A percentile compares a stretch with the other conserved stretches of the same genome.
Conservation (phyloP, 2,888 invertebrate genomes). For the Tenthredo amoena region DNA sequence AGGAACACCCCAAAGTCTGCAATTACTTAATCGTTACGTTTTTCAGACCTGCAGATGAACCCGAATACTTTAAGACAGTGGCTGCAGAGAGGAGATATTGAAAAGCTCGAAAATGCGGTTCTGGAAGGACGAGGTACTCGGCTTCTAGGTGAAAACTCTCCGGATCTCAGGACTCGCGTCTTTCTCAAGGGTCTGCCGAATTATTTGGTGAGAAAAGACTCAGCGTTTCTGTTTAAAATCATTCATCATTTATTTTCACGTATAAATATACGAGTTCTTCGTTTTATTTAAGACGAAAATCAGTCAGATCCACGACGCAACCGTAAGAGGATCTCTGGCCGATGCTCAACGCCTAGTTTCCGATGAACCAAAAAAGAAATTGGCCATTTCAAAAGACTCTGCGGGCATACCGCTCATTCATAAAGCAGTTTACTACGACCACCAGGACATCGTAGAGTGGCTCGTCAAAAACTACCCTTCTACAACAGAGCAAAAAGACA, state of each 20-base stretch:
- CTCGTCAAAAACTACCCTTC: slow-evolving; percentile 85
- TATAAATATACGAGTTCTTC: background rate
- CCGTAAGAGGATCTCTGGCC: slow-evolving; percentile 85
- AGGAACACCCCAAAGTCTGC: background rate
- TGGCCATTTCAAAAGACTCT: slow-evolving; percentile 84
- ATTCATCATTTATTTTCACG: background rate
- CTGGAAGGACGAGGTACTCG: slow-evolving; percentile 85
- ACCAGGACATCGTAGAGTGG: slow-evolving; percentile 86
- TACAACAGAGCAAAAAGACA: slow-evolving; percentile 84
- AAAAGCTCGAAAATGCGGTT: slow-evolving; percentile 84
- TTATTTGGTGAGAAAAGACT: slow-evolving; percentile 81
- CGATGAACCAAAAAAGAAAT: slow-evolving; percentile 78
- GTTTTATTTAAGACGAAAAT: slow-evolving; percentile 83
- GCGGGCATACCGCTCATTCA: slow-evolving; percentile 88
- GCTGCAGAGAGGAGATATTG: slow-evolving; percentile 83
- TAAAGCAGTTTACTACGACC: slow-evolving; percentile 89
- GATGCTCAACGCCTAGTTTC: slow-evolving; percentile 82
- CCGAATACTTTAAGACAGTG: slow-evolving; percentile 80
- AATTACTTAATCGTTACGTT: background rate
- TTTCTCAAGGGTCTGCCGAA: slow-evolving; percentile 85
- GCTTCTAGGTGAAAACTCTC: slow-evolving; percentile 83
- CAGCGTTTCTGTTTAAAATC: background rate
- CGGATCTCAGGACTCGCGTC: slow-evolving; percentile 82
- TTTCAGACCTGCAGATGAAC: slow-evolving; percentile 79
- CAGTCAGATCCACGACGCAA: slow-evolving; percentile 87